Conservation (phyloP, 2,888 invertebrate species). For the Lordiphosa andalusiaca region DNA sequence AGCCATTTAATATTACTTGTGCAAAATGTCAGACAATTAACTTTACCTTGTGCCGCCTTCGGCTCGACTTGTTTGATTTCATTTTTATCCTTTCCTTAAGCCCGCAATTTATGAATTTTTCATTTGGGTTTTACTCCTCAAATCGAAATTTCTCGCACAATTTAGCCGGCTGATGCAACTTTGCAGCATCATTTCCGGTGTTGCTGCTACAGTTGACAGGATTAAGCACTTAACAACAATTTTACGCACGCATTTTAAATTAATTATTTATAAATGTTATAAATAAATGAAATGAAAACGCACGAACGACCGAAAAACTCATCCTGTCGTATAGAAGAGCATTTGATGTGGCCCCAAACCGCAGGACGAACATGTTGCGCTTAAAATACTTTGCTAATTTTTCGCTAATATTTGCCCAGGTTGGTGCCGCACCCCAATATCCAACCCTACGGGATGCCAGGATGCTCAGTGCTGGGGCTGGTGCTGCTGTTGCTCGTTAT, state of each 20-base stretch:
- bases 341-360: slow-evolving; percentile 58
- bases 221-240: slow-evolving; percentile 71
- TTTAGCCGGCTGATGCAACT: neutral
- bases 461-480: slow-evolving; percentile 3
- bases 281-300: slow-evolving; percentile 69
- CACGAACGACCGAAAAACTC: slow-evolving; percentile 29
- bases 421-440: slow-evolving; percentile 26
- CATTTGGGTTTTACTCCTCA: neutral
- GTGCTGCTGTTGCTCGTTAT: slow-evolving; percentile 8
- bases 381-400: slow-evolving; percentile 74
- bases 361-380: slow-evolving; percentile 70
- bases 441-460: neutral
- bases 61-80: too few species aligned
- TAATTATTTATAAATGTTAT: slow-evolving; percentile 67
- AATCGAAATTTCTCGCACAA: slow-evolving; percentile 1
- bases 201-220: slow-evolving; percentile 50
- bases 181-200: slow-evolving; percentile 10
- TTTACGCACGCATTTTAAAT: slow-evolving; percentile 73
- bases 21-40: too few species aligned
- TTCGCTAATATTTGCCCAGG: slow-evolving; percentile 71
- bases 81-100: too few species aligned
- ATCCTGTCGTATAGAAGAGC: slow-evolving; percentile 39
- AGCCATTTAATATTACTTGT: too few species aligned
- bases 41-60: too few species aligned
- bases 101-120: too few species aligned